Conservation (phyloP, 1,140 invertebrate species). For the Mycetomoellerius zeteki region DNA sequence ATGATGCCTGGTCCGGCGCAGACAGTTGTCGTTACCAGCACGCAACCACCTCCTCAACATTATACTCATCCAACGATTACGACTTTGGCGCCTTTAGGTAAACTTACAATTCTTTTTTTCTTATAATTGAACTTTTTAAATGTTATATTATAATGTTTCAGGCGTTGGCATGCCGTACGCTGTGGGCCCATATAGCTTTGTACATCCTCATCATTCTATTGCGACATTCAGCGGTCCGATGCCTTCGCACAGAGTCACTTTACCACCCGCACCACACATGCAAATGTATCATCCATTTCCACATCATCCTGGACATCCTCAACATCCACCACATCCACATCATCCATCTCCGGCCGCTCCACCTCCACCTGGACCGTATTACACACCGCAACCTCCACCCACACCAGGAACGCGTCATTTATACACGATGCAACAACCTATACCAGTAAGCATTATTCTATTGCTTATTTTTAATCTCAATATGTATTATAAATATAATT, state of each 20-base stretch:
- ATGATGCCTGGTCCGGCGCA: conserved; percentile 85
- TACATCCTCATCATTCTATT: conserved; percentile 86
- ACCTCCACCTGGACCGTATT: conserved; percentile 84
- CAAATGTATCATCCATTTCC: conserved; percentile 87
- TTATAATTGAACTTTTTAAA: conserved; percentile 5
- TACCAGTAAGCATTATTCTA: conserved; percentile 78
- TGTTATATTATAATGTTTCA: conserved; percentile 62
- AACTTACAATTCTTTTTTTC: conserved; percentile 1
- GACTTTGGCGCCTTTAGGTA: conserved; percentile 86
- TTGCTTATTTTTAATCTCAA: neutral
- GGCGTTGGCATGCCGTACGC: conserved; percentile 89
- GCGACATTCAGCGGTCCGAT: conserved; percentile 87
- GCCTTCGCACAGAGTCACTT: conserved; percentile 88
- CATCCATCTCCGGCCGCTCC: conserved; percentile 82
- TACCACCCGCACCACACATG: conserved; percentile 88
- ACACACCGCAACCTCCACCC: conserved; percentile 84
- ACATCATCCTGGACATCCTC: conserved; percentile 83
- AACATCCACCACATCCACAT: conserved; percentile 79
- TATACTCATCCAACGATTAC: conserved; percentile 87
- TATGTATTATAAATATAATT: conserved; percentile 20
- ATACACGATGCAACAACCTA: conserved; percentile 85
- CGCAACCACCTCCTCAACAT: conserved; percentile 87
- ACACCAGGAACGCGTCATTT: conserved; percentile 84
- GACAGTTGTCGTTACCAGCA: conserved; percentile 88
- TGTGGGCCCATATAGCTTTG: conserved; percentile 88